Percentiles rank a stretch among this genome's conserved stretches.
Conservation (phyloP, 30 jellyfish, hydroid and myxozoan species). For the Chrysaora quinquecirrha region DNA sequence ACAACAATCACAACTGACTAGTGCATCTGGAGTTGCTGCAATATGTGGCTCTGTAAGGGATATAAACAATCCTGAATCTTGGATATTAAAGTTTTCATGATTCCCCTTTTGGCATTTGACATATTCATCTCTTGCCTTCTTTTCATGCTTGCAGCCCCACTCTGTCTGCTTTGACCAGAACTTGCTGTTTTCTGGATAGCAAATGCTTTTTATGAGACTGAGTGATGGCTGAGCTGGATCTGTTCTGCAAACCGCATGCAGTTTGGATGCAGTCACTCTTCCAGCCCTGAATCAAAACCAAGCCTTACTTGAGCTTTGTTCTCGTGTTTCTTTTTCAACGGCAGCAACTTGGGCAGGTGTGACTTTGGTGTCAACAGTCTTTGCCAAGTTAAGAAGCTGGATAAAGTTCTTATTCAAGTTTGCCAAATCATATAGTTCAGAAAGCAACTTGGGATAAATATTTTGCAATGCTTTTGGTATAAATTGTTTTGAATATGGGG, state of each 20-base stretch:
- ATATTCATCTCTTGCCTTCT: constrained; percentile 4
- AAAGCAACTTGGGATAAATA: no score
- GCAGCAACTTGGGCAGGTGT: background rate
- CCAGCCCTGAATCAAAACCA: constrained; percentile 14
- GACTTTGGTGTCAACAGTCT: no score
- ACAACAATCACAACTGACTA: constrained; percentile 9
- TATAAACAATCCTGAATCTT: background rate
- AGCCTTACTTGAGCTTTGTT: background rate
- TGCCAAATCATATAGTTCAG: background rate
- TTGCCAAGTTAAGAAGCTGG: no score
- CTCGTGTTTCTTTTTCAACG: constrained; percentile 24
- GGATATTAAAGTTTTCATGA: constrained; percentile 5
- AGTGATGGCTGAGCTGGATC: constrained; percentile 10
- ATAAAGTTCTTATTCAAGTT: no score
- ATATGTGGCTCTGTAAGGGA: background rate
- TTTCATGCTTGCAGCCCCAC: constrained; percentile 41
- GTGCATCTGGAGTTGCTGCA: constrained; percentile 24
- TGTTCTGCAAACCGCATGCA: constrained; percentile 10
- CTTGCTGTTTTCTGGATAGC: constrained; percentile 12
- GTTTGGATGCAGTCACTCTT: constrained; percentile 11
- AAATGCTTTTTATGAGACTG: constrained; percentile 3
- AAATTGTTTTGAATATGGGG: background rate
- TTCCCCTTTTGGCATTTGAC: background rate
- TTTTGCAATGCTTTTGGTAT: background rate
- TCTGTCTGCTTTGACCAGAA: constrained; percentile 15